Evolutionary conservation across 2,888 invertebrate genomes (phyloP), one percentile per base, ranked within the genome.

Genomic region (Polietes domitor): DNA sequence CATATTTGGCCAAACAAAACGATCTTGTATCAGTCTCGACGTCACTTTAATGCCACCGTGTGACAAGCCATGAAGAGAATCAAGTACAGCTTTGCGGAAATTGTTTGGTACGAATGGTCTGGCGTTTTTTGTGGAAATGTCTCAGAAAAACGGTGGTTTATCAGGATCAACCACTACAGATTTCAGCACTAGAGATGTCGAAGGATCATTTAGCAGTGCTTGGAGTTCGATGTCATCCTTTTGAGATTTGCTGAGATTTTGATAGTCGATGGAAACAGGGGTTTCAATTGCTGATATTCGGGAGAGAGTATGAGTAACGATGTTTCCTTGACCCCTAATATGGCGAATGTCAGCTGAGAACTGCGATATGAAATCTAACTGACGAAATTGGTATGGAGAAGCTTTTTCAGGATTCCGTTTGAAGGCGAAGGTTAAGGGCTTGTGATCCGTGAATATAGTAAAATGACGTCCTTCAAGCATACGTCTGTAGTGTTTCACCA

Each of bases 391-490:
- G 2, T 76, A 47, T 6, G 76, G 79, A 4, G 77, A 65, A 53
- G 73, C 65, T 7, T 73, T 79, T 19, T 79, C 65, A 1, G 72
- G 37, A 5, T 73, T 53, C 43, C 65, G 79, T 1, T 58, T 32
- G 68, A 75, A 70, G 0, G 74, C 74, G n/a, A 63, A 78, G 1
- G 68, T 73, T 12, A 77, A 28, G 0, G 70, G 71, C 50, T 71
- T 71, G 15, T 72, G 78, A 10, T 72, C 63, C 3, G 85, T 86
- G 26, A 84, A 32, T 82, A 85, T 47, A 63, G 53, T 65, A 71
- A 86, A 70, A 26, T 32, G 17, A 15, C 55, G 50, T 1, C 82
- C 80, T 85, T n/a, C n/a, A n/a, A n/a, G n/a, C n/a, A n/a, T n/a
- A n/a, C n/a, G 80, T 24, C 73, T 68, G 37, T 84, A 86, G 19